These are phyloP conservation scores for Matsumyia berberina DNA, from an alignment of 2,888 invertebrate genomes.

Conservation along the genomic window DNA sequence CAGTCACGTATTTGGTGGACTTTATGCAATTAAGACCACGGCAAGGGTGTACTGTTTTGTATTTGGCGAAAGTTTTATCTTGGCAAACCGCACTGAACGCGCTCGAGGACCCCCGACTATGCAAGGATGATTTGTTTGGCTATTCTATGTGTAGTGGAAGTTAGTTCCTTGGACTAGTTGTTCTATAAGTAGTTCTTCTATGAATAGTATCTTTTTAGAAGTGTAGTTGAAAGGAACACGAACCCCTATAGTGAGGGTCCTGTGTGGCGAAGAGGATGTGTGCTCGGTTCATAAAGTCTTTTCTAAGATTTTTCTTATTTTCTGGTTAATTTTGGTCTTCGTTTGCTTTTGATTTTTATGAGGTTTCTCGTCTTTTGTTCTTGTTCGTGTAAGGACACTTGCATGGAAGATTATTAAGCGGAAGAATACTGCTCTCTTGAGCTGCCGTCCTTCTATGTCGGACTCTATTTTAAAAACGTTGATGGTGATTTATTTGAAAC, in stretches of 20 bases:
- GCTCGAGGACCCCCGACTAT: constrained; percentile 19
- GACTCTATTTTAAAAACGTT: too few species aligned
- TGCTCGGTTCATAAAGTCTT: too few species aligned
- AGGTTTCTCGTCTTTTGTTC: too few species aligned
- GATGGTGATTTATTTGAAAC: too few species aligned
- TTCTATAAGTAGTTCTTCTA: constrained; percentile 5
- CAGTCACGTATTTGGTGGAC: constrained; percentile 72
- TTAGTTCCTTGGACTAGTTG: constrained; percentile 1
- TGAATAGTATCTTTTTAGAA: constrained; percentile 29
- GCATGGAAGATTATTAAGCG: too few species aligned
- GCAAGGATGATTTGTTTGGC: constrained; percentile 63
- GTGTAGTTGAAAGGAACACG: constrained; percentile 17
- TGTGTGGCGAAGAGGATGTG: background rate
- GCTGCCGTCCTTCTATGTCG: too few species aligned
- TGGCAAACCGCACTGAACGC: constrained; percentile 48
- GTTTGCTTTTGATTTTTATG: too few species aligned
- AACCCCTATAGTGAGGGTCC: constrained; percentile 21
- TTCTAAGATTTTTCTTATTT: too few species aligned
- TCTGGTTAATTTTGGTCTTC: too few species aligned
- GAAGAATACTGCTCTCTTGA: too few species aligned
- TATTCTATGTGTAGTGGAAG: constrained; percentile 18
- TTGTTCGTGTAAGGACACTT: too few species aligned
- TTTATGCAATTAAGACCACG: constrained; percentile 71
- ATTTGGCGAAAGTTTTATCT: constrained; percentile 62
- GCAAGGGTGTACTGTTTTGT: constrained; percentile 53